Evolutionary conservation across 2,888 invertebrate genomes (phyloP).

Genomic region (Sarcophaga caerulescens): DNA sequence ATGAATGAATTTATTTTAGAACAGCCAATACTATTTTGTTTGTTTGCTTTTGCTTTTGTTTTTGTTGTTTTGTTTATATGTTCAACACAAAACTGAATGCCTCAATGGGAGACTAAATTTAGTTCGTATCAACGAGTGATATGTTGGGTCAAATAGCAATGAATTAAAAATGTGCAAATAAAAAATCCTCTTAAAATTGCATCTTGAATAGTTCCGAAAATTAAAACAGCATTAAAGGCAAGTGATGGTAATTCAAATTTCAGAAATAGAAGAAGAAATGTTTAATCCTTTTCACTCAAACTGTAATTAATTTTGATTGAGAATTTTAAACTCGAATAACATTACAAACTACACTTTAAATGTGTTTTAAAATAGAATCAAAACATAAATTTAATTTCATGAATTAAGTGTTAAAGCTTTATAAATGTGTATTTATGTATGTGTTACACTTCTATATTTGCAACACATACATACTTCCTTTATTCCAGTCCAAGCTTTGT

Average conservation of each 20-base stretch:
- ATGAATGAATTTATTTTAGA: slow-evolving; percentile 59
- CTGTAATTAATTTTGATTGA: too few species aligned
- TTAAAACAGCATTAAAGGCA: not conserved
- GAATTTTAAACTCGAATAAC: too few species aligned
- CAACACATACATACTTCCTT: too few species aligned
- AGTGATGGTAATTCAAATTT: not conserved
- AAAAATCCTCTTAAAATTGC: not conserved
- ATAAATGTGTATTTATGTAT: too few species aligned
- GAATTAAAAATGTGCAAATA: slow-evolving; percentile 3
- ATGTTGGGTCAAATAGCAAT: slow-evolving; percentile 39
- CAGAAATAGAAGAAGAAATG: too few species aligned
- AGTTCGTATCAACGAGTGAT: slow-evolving; percentile 29
- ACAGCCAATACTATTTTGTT: not conserved
- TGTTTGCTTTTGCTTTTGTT: not conserved
- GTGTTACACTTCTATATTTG: too few species aligned
- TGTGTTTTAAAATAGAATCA: too few species aligned
- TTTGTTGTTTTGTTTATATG: not conserved
- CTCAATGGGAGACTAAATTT: slow-evolving; percentile 42
- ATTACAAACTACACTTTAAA: too few species aligned
- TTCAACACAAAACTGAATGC: slow-evolving; percentile 7
- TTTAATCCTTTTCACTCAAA: too few species aligned
- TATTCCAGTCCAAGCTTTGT: not conserved
- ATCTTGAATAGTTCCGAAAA: not conserved
- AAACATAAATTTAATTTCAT: too few species aligned
- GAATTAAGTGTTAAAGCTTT: too few species aligned